Evolutionary conservation across 2,113 vertebrate species (phyloP), one percentile per base, ranked within the genome.

Genomic region (Carassius carassius): DNA sequence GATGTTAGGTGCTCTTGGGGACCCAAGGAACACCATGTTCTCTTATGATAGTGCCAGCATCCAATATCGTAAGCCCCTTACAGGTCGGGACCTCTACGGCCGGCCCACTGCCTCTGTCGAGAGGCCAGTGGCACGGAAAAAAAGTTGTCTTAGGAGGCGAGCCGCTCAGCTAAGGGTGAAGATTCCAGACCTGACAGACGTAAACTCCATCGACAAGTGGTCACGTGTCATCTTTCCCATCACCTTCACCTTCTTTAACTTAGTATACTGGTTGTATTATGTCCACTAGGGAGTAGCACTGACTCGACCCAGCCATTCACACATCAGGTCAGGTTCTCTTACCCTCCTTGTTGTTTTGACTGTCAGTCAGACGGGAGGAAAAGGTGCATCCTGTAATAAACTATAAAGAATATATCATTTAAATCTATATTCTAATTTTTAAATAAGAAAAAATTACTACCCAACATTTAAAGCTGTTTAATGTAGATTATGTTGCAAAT

Each of bases 131-230:
- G 91, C 88, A 47, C 96, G 94, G 32, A 93, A 94, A 92, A 98
- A 97, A 90, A 94, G 96, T 29, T 95, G 89, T n/a, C 90, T 98
- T 91, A 93, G 90, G 87, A 92, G 96, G 89, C 95, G 95, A 35
- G 95, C 97, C 14, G 97, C 97, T 13, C 97, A 99, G 91, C 96
- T 98, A 85, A 98, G 95, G 91, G 96, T 98, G 91, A 98, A 98
- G 91, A 99, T 99, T 90, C 97, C 97, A 0, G 95, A 98, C 92
- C 93, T 99, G 93, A 98, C 96, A 58, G 96, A 99, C 41, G 97
- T 99, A 85, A 99, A 98, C 60, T 94, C 95, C 81, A 98, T 99
- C 91, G 97, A 99, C 96, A 98, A 97, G 89, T 99, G 97, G 97
- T 99, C 97, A 81, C 95, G 97, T 84, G 96, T 97, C 87, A 93